These are phyloP conservation scores for Dioctria rufipes DNA, from an alignment of 2,888 invertebrate genomes.

Conservation along the genomic window DNA sequence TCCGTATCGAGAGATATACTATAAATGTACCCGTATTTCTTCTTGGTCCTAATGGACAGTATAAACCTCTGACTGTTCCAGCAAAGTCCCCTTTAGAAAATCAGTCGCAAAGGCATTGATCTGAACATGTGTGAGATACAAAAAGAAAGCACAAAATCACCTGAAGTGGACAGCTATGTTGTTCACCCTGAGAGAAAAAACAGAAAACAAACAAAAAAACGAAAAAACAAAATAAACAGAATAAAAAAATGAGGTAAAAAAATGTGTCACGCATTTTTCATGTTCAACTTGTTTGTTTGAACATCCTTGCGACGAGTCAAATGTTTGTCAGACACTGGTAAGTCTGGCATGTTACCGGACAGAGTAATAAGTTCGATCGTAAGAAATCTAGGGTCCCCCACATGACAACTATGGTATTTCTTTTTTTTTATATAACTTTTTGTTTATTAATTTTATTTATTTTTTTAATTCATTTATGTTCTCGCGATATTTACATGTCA, in stretches of 20 bases:
- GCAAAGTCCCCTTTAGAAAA: not conserved
- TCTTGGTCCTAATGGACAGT: not conserved
- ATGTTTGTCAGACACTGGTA: conserved; percentile 53
- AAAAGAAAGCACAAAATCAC: conserved; percentile 37
- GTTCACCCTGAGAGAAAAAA: not conserved
- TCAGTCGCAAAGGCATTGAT: not conserved
- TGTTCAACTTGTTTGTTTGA: conserved; percentile 51
- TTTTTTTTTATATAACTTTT: not conserved
- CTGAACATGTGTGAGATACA: conserved; percentile 2
- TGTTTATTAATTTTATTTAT: conserved; percentile 50
- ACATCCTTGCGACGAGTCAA: conserved; percentile 50
- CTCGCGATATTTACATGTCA: conserved; percentile 45
- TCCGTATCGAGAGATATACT: not conserved
- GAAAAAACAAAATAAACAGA: conserved; percentile 23
- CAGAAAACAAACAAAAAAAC: not conserved
- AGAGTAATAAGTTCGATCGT: conserved; percentile 50
- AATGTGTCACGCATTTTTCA: conserved; percentile 50
- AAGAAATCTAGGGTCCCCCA: conserved; percentile 8
- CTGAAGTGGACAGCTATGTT: conserved; percentile 9
- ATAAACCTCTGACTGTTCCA: conserved; percentile 17
- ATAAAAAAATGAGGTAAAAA: conserved; percentile 36
- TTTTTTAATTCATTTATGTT: conserved; percentile 39
- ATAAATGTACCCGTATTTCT: not conserved
- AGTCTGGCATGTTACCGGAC: conserved; percentile 26
- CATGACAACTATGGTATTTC: conserved; percentile 26